A percentile compares a stretch with the other conserved stretches of the same genome.
phyloP scores from a whole-genome alignment of 2,797 vertebrate genomes.

The Syngnathus acus region DNA sequence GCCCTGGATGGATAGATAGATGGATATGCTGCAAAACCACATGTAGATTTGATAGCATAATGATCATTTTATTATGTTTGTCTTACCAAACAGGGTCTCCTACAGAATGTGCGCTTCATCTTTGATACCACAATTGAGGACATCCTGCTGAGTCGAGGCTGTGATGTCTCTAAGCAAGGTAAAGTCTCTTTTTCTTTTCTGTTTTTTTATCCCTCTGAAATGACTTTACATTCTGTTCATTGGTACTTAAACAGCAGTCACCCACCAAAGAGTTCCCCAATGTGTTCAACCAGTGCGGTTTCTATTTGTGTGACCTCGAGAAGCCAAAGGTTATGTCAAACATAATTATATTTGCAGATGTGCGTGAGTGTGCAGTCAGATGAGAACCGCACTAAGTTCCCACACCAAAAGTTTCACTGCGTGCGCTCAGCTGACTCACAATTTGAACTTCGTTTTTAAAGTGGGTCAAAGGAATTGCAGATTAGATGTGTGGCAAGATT shows the following conservation, averaged over 20 bases:
- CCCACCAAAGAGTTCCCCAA: neutral
- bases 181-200: constrained; percentile 18
- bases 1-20: neutral
- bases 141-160: constrained; percentile 82
- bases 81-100: constrained; percentile 76
- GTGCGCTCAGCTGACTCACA: constrained; percentile 25
- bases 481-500: constrained; percentile 49
- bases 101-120: constrained; percentile 85
- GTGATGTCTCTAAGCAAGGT: constrained; percentile 81
- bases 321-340: constrained; percentile 37
- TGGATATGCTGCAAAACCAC: neutral
- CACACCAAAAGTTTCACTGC: constrained; percentile 25
- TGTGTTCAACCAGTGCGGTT: constrained; percentile 2
- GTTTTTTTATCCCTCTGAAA: neutral
- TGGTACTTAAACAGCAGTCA: neutral
- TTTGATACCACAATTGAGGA: constrained; percentile 85
- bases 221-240: neutral
- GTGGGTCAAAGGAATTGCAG: constrained; percentile 40
- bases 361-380: constrained; percentile 33
- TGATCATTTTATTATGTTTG: neutral
- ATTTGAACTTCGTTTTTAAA: constrained; percentile 29
- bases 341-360: constrained; percentile 38
- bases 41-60: neutral
- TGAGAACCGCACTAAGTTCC: constrained; percentile 27
- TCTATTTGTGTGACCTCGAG: constrained; percentile 24